Percentiles rank a stretch among this genome's conserved stretches.
Evolutionary conservation across 2,113 vertebrate species (phyloP).

Genomic region (Chloroceryle aenea): DNA sequence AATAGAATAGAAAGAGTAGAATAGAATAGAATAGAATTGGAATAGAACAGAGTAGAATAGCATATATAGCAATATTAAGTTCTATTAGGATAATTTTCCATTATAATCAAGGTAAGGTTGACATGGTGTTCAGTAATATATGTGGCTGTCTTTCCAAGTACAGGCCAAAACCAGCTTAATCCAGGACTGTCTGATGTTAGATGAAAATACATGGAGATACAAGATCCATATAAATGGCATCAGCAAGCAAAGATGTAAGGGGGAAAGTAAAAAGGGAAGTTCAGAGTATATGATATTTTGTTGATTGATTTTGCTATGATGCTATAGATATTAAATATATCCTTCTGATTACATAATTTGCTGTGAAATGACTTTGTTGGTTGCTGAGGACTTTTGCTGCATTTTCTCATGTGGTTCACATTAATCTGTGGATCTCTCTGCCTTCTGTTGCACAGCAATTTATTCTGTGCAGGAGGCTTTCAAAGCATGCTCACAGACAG

Average conservation of each 20-base stretch:
- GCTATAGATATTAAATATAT: not conserved
- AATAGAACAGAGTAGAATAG: no score
- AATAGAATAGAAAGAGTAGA: no score
- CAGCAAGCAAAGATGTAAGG: not conserved
- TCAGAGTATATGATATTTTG: not conserved
- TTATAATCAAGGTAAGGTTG: not conserved
- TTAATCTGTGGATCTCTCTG: slow-evolving; percentile 23
- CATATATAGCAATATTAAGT: not conserved
- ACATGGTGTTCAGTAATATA: not conserved
- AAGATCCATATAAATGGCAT: not conserved
- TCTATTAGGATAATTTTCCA: not conserved
- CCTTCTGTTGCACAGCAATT: not conserved
- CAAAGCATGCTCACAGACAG: not conserved
- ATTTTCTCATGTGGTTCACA: not conserved
- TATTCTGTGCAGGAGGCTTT: not conserved
- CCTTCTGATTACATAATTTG: slow-evolving; percentile 7
- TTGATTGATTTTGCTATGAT: not conserved
- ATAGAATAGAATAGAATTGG: not conserved
- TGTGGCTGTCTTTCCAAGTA: not conserved
- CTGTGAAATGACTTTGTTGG: not conserved
- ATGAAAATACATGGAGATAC: not conserved
- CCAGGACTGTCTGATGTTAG: not conserved
- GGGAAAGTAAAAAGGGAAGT: not conserved
- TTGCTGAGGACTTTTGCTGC: not conserved
- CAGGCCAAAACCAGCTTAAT: not conserved